A percentile compares a stretch with the other conserved stretches of the same genome.
Conservation (phyloP, 1,140 invertebrate species). For the Bradynema listronoti region DNA sequence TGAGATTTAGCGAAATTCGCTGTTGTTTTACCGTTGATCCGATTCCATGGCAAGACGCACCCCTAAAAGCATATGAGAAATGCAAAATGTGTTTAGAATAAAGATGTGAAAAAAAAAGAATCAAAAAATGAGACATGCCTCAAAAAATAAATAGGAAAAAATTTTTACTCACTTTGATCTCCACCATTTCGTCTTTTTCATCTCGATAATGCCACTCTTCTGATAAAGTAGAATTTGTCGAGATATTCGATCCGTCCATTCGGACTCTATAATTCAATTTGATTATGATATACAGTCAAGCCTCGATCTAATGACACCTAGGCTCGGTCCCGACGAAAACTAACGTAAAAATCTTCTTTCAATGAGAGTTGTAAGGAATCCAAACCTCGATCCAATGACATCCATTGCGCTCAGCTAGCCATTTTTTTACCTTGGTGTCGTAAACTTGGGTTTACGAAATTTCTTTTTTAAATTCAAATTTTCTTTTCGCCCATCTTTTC, state of each 20-base stretch:
- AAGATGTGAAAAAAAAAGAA: neutral
- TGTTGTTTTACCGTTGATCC: slow-evolving; percentile 55
- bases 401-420: too few species aligned
- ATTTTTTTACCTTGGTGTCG: too few species aligned
- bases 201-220: slow-evolving; percentile 56
- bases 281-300: slow-evolving; percentile 1
- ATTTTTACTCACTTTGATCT: slow-evolving; percentile 49
- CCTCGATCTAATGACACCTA: neutral
- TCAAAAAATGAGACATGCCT: slow-evolving; percentile 7
- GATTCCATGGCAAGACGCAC: slow-evolving; percentile 52
- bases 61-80: slow-evolving; percentile 35
- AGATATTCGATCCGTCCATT: slow-evolving; percentile 56
- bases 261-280: slow-evolving; percentile 42
- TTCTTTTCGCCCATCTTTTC: too few species aligned
- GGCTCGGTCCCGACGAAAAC: too few species aligned
- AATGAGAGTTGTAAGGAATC: too few species aligned
- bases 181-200: slow-evolving; percentile 58
- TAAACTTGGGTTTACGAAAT: too few species aligned
- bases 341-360: too few species aligned
- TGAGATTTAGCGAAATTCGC: slow-evolving; percentile 49
- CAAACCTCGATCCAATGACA: too few species aligned
- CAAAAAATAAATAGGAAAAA: slow-evolving; percentile 5
- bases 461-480: too few species aligned
- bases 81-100: slow-evolving; percentile 12
- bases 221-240: slow-evolving; percentile 56